A percentile compares a stretch with the other conserved stretches of the same genome.
phyloP scores from a whole-genome alignment of 2,888 invertebrate species.

The Megamerina dolium region DNA sequence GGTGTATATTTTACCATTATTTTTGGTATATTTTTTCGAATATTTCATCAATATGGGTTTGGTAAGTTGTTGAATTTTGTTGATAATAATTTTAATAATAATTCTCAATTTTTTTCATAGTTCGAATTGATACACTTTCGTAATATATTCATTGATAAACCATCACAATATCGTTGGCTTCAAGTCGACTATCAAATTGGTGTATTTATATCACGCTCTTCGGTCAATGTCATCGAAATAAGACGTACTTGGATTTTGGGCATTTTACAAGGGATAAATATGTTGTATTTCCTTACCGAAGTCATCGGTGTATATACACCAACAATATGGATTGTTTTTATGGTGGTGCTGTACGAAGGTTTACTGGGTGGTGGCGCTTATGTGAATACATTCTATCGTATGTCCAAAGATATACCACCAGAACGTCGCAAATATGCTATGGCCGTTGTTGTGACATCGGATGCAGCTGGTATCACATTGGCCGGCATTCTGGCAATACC shows the following conservation, averaged over 20 bases:
- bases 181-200: constrained; percentile 20
- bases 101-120: constrained; percentile 45
- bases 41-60: constrained; percentile 79
- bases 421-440: constrained; percentile 57
- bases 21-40: constrained; percentile 68
- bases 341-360: constrained; percentile 62
- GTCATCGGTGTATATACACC: constrained; percentile 57
- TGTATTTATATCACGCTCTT: constrained; percentile 19
- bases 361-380: constrained; percentile 65
- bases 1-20: constrained; percentile 67
- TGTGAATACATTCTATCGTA: constrained; percentile 69
- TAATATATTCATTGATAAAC: constrained; percentile 52
- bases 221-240: constrained; percentile 62
- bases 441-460: constrained; percentile 64
- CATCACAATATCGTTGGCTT: constrained; percentile 65
- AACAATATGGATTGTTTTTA: constrained; percentile 57
- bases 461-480: constrained; percentile 64
- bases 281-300: constrained; percentile 56
- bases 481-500: constrained; percentile 67
- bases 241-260: constrained; percentile 72
- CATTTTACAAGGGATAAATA: constrained; percentile 58
- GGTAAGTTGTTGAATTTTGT: constrained; percentile 50
- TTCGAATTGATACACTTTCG: constrained; percentile 66
- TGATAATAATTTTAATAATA: not conserved
- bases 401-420: constrained; percentile 55